Evolutionary conservation across 1,140 invertebrate genomes (phyloP).

Genomic region (Leptopilina clavipes): DNA sequence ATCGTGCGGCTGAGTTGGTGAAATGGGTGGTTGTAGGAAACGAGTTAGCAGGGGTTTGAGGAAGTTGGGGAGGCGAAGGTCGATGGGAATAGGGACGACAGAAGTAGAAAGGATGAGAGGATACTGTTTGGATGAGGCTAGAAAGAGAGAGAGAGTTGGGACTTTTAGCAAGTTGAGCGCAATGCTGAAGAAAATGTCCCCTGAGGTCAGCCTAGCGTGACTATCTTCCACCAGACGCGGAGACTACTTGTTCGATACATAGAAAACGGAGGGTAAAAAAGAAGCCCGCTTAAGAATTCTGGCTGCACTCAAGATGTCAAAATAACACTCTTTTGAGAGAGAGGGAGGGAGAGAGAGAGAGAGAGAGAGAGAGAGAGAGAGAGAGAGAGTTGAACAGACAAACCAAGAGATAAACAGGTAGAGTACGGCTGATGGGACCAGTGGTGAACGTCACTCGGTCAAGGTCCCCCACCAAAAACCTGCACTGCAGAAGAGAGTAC

Average conservation of each 20-base stretch:
- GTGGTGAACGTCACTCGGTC: conserved; percentile 67
- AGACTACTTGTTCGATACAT: conserved; percentile 52
- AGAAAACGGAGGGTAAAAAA: conserved; percentile 52
- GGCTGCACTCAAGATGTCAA: conserved; percentile 51
- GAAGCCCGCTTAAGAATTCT: conserved; percentile 49
- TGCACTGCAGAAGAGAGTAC: conserved; percentile 39
- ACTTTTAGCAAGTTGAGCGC: conserved; percentile 23
- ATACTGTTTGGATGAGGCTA: background rate
- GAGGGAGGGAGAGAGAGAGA: background rate
- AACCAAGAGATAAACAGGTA: conserved; percentile 50
- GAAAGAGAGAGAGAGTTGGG: background rate
- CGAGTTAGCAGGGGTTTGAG: conserved; percentile 17
- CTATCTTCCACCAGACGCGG: conserved; percentile 61
- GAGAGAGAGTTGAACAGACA: background rate
- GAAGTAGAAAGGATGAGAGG: background rate
- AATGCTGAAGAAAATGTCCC: conserved; percentile 55
- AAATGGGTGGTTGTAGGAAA: conserved; percentile 31
- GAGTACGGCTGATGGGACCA: conserved; percentile 29
- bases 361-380: background rate
- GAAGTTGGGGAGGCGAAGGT: conserved; percentile 43
- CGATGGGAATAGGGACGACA: conserved; percentile 29
- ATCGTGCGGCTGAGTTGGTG: background rate
- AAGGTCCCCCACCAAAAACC: conserved; percentile 69
- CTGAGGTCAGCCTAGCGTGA: conserved; percentile 62
- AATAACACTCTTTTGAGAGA: background rate